These are phyloP conservation scores for Oxyteleia sp. DNA, from an alignment of 2,888 invertebrate genomes.

Conservation along the genomic window DNA sequence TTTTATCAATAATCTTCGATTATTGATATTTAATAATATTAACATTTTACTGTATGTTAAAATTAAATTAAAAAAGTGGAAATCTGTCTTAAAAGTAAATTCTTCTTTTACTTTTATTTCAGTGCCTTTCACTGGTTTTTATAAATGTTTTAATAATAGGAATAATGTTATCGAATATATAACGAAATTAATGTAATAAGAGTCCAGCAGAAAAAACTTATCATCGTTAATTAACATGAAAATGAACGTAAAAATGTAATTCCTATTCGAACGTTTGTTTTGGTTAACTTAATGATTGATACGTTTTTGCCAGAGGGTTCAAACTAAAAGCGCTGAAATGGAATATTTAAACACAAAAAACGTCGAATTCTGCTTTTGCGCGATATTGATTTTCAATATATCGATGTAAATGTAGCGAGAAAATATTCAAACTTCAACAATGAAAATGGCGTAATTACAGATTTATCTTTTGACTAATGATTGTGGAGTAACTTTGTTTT, in stretches of 20 bases:
- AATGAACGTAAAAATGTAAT: constrained; percentile 22
- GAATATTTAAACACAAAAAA: constrained; percentile 66
- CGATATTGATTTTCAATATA: constrained; percentile 57
- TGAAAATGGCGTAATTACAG: constrained; percentile 16
- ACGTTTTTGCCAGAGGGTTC: constrained; percentile 42
- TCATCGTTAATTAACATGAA: constrained; percentile 29
- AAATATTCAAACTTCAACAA: constrained; percentile 25
- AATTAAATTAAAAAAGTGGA: too few species aligned
- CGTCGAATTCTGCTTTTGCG: constrained; percentile 42
- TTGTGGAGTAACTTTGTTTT: not conserved
- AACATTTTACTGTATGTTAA: too few species aligned
- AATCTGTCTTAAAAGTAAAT: too few species aligned
- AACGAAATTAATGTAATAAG: too few species aligned
- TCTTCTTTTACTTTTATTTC: too few species aligned
- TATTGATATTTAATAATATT: too few species aligned
- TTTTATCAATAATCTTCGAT: too few species aligned
- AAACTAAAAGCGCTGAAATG: constrained; percentile 56
- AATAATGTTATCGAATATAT: too few species aligned
- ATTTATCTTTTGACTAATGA: not conserved
- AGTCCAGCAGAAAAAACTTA: constrained; percentile 10
- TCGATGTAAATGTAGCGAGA: constrained; percentile 41
- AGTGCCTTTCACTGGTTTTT: too few species aligned
- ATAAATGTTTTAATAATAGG: too few species aligned
- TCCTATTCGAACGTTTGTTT: constrained; percentile 42
- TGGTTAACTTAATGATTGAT: constrained; percentile 60